phyloP scores from a whole-genome alignment of 2,113 vertebrate genomes.

The Cottus gobio region DNA sequence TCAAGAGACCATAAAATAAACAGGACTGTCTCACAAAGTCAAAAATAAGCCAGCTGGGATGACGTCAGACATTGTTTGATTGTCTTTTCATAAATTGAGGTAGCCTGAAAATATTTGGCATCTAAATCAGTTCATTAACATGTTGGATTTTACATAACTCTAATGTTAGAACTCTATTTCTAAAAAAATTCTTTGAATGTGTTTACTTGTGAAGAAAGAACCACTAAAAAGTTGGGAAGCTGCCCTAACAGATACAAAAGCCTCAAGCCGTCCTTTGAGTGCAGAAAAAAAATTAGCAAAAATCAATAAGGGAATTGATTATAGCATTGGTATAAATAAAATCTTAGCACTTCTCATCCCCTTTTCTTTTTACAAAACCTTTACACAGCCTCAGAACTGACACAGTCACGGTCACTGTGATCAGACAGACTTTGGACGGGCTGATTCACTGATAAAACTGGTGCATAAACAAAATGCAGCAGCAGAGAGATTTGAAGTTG shows the following conservation, averaged over 20 bases:
- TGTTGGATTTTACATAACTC: neutral
- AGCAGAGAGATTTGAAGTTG: constrained; percentile 8
- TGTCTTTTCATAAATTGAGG: neutral
- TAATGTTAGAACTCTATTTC: no score
- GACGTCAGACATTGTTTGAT: neutral
- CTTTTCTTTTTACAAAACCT: constrained; percentile 10
- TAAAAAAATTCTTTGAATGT: neutral
- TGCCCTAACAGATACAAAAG: no score
- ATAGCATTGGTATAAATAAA: neutral
- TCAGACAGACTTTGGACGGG: constrained; percentile 52
- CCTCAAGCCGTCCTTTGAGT: no score
- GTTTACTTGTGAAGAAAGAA: neutral
- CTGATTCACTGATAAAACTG: constrained; percentile 45
- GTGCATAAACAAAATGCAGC: constrained; percentile 40
- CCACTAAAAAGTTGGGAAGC: neutral
- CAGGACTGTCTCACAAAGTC: neutral
- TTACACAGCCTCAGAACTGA: neutral
- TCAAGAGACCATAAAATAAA: neutral
- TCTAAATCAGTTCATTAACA: neutral
- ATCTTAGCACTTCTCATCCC: neutral
- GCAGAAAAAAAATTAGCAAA: no score
- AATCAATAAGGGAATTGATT: no score
- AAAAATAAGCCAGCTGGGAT: neutral
- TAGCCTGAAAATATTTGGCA: neutral
- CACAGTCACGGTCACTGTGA: neutral